phyloP scores from a whole-genome alignment of 2,797 vertebrate genomes.

The Myripristis jacobus region DNA sequence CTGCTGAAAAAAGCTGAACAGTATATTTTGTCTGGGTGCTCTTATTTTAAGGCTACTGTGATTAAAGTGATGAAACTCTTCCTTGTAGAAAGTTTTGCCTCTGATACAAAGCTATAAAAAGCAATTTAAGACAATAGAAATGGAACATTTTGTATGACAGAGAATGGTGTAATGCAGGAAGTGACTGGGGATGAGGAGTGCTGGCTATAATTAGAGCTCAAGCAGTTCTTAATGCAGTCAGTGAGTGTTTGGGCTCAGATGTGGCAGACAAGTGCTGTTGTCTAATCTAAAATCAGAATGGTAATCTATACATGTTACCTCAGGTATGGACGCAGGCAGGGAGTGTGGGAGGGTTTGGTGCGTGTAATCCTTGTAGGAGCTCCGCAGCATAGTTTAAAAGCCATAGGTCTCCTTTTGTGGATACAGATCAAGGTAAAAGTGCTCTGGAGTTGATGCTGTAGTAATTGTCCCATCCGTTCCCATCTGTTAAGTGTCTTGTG shows the following conservation, averaged over 20 bases:
- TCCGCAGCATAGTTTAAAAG: slow-evolving; percentile 3
- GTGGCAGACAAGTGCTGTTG: slow-evolving; percentile 43
- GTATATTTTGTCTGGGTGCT: neutral
- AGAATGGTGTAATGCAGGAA: slow-evolving; percentile 11
- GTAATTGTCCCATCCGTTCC: neutral
- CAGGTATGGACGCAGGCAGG: slow-evolving; percentile 19
- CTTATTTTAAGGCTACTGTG: neutral
- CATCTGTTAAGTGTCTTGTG: too few species aligned
- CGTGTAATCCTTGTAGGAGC: slow-evolving; percentile 16
- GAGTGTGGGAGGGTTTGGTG: slow-evolving; percentile 9
- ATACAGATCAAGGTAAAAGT: slow-evolving; percentile 7
- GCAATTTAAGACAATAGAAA: slow-evolving; percentile 14
- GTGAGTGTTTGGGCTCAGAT: slow-evolving; percentile 43
- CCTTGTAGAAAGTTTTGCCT: slow-evolving; percentile 1
- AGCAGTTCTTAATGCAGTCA: slow-evolving; percentile 45
- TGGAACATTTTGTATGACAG: slow-evolving; percentile 27
- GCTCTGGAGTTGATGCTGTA: neutral
- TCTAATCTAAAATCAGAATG: slow-evolving; percentile 63
- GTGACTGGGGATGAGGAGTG: slow-evolving; percentile 22
- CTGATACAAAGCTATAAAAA: slow-evolving; percentile 29
- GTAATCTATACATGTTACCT: slow-evolving; percentile 68
- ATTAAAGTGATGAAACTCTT: neutral
- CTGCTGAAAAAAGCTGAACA: neutral
- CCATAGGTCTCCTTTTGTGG: neutral
- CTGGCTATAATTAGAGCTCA: slow-evolving; percentile 53